Conservation (phyloP, 1,140 invertebrate genomes). For the Amyelois transitella region DNA sequence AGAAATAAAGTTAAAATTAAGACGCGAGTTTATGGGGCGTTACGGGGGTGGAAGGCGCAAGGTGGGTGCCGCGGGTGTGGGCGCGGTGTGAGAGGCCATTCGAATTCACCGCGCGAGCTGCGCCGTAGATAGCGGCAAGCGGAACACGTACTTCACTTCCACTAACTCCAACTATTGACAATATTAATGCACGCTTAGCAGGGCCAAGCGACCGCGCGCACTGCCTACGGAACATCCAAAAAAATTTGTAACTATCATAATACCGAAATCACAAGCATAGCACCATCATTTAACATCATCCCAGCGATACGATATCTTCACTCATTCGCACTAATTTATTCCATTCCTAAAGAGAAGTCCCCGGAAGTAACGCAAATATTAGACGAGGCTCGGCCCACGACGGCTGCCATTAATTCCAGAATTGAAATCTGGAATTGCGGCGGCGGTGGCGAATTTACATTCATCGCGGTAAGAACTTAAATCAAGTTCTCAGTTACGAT, state of each 20-base stretch:
- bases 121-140: slow-evolving; percentile 70
- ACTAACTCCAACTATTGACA: slow-evolving; percentile 73
- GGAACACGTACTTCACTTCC: slow-evolving; percentile 72
- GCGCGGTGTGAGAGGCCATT: slow-evolving; percentile 57
- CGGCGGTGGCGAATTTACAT: slow-evolving; percentile 70
- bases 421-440: slow-evolving; percentile 73
- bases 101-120: slow-evolving; percentile 69
- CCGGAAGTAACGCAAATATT: slow-evolving; percentile 72
- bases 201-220: slow-evolving; percentile 57
- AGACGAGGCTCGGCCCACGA: slow-evolving; percentile 60
- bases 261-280: too few relatives aligned
- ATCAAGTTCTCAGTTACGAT: slow-evolving; percentile 74
- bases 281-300: too few relatives aligned
- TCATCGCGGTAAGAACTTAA: slow-evolving; percentile 74
- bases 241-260: slow-evolving; percentile 17
- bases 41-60: slow-evolving; percentile 48
- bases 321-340: slow-evolving; percentile 64
- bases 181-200: slow-evolving; percentile 73
- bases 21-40: slow-evolving; percentile 72
- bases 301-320: slow-evolving; percentile 8
- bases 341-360: slow-evolving; percentile 60
- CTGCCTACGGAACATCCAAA: slow-evolving; percentile 44
- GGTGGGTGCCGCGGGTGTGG: slow-evolving; percentile 28
- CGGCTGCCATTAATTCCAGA: slow-evolving; percentile 71
- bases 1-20: slow-evolving; percentile 75